Evolutionary conservation across 2,888 invertebrate genomes (phyloP), one percentile per base, ranked within the genome.

Genomic region (Drosophila emarginata): DNA sequence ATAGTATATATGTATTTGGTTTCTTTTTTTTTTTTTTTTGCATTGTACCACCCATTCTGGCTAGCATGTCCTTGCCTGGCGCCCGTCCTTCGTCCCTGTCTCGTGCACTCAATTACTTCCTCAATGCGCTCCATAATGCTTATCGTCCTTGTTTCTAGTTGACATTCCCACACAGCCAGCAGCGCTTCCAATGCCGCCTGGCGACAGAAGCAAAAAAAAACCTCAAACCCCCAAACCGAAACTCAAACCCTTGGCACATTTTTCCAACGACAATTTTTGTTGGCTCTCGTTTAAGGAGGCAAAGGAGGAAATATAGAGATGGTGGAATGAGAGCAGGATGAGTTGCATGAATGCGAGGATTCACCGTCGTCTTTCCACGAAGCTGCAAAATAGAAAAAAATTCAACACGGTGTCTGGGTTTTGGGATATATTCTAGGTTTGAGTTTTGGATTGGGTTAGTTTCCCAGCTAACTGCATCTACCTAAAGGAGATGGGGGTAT

Each of bases 51-150:
- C 37, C 63, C 59, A 53, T 50, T 39, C 57, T 69, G 69, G 58
- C 69, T 76, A 62, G 61, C 74, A 66, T 76, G 87, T 79, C 81
- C 80, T 80, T 83, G 80, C 78, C 76, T 73, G 76, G 7, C 45
- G 74, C 18, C 45, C 18, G 45, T 45, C 45, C 21, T 45, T 45
- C 79, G 64, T 76, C 78, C 72, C 80, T 82, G 83, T 87, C 80
- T 79, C 81, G 79, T 87, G 77, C 88, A 86, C 81, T 81, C 87
- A 89, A 89, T 87, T 87, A 89, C 89, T 88, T 87, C 89, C 89
- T 88, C 89, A 87, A 88, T 87, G 89, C 89, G 84, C 89, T 87
- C 83, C 85, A 87, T 87, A 87, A 89, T 89, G 89, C 87, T 87
- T 87, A 81, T 87, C 88, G 88, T 88, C 88, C 88, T 89, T 89